These are phyloP conservation scores for Melanchra persicariae DNA, from an alignment of 2,888 invertebrate genomes.

Conservation along the genomic window DNA sequence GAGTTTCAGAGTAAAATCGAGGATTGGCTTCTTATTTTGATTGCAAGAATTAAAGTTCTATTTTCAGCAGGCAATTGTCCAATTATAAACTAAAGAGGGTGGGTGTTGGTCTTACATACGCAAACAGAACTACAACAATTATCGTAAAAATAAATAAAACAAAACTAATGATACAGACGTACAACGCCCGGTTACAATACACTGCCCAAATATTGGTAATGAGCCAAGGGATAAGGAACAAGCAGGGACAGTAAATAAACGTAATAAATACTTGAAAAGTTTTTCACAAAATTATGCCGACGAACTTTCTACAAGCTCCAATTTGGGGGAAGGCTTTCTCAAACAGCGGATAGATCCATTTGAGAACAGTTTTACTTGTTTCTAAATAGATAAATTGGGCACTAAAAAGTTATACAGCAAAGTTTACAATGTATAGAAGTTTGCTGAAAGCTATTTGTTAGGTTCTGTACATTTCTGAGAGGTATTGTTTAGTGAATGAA, in stretches of 20 bases:
- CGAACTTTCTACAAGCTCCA: conserved; percentile 24
- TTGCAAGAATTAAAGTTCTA: too few species aligned
- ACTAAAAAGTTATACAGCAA: conserved; percentile 48
- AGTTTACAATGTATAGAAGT: conserved; percentile 45
- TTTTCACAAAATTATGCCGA: conserved; percentile 17
- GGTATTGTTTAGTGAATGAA: conserved; percentile 23
- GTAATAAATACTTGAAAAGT: conserved; percentile 33
- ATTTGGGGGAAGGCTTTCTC: conserved; percentile 34
- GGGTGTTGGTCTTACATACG: not conserved
- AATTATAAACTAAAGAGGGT: not conserved
- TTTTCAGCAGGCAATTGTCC: not conserved
- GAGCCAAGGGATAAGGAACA: conserved; percentile 10
- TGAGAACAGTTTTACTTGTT: conserved; percentile 40
- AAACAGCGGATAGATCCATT: conserved; percentile 38
- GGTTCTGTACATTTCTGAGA: conserved; percentile 26
- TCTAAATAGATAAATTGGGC: conserved; percentile 49
- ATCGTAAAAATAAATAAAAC: not conserved
- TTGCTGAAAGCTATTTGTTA: conserved; percentile 42
- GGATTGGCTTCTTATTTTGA: too few species aligned
- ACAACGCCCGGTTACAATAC: not conserved
- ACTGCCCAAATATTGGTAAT: conserved; percentile 27
- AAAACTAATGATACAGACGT: not conserved
- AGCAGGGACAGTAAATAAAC: conserved; percentile 23
- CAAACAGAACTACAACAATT: not conserved
- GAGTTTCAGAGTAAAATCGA: too few species aligned